Conservation (phyloP, 1,140 invertebrate genomes). For the Drosophila burlai region DNA sequence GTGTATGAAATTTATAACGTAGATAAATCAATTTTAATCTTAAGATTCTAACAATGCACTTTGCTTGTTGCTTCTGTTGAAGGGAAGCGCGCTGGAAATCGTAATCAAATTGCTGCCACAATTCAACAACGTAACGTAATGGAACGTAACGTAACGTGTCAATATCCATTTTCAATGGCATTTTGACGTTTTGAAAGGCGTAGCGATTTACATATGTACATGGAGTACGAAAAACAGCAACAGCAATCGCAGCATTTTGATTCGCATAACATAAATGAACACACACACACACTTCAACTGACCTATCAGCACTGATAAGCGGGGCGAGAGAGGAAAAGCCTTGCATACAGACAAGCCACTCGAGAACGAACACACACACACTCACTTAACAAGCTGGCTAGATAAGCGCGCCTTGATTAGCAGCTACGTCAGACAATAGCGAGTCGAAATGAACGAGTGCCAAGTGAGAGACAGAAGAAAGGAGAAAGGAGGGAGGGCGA, state of each 20-base stretch:
- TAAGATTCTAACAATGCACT: conserved; percentile 21
- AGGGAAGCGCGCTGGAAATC: conserved; percentile 10
- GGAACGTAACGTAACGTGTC: conserved; percentile 47
- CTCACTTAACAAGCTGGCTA: conserved; percentile 57
- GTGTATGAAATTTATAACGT: not conserved
- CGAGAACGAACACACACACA: conserved; percentile 23
- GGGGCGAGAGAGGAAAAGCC: conserved; percentile 17
- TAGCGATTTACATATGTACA: conserved; percentile 13
- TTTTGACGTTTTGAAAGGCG: conserved; percentile 48
- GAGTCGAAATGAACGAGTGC: conserved; percentile 64
- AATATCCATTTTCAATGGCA: conserved; percentile 67
- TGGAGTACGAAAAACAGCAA: conserved; percentile 22
- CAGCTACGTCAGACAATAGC: conserved; percentile 70
- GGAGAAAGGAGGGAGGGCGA: conserved; percentile 1
- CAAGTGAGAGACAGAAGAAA: conserved; percentile 24
- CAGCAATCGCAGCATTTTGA: conserved; percentile 37
- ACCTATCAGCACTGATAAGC: conserved; percentile 67
- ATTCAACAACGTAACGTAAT: conserved; percentile 28
- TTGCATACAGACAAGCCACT: conserved; percentile 36
- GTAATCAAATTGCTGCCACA: conserved; percentile 58
- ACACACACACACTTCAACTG: conserved; percentile 42
- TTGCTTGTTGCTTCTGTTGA: conserved; percentile 23
- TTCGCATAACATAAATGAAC: conserved; percentile 52
- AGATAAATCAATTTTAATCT: not conserved
- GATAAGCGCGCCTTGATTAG: conserved; percentile 78